phyloP scores from a whole-genome alignment of 2,888 invertebrate species.

The Agrotis puta region DNA sequence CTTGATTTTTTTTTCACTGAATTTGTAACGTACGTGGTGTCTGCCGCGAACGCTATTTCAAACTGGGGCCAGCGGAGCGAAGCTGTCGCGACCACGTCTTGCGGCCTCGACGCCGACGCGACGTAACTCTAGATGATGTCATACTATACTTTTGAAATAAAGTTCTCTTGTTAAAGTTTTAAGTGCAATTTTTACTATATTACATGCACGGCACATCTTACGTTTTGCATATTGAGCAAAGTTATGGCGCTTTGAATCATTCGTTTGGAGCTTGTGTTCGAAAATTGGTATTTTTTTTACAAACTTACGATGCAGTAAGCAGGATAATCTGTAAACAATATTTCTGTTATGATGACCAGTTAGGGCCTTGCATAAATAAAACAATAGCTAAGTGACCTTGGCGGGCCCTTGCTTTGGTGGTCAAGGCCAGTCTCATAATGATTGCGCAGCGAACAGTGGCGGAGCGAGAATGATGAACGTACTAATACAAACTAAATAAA shows the following conservation, averaged over 20 bases:
- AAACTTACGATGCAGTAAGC: slow-evolving; percentile 1
- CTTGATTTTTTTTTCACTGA: slow-evolving; percentile 71
- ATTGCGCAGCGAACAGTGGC: slow-evolving; percentile 5
- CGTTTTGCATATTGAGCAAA: slow-evolving; percentile 28
- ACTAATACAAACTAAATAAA: slow-evolving; percentile 11
- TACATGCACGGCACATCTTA: slow-evolving; percentile 32
- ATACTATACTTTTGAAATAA: slow-evolving; percentile 70
- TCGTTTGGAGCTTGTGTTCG: not conserved
- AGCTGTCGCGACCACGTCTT: slow-evolving; percentile 61
- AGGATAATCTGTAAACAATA: slow-evolving; percentile 17
- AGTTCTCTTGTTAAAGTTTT: slow-evolving; percentile 59
- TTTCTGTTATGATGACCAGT: slow-evolving; percentile 5
- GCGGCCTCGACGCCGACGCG: slow-evolving; percentile 70
- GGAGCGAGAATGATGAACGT: slow-evolving; percentile 8
- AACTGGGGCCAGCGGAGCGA: slow-evolving; percentile 50
- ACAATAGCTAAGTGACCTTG: slow-evolving; percentile 57
- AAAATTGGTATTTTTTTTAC: slow-evolving; percentile 14
- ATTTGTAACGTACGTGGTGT: slow-evolving; percentile 70
- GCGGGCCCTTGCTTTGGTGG: slow-evolving; percentile 42
- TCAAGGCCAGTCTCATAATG: slow-evolving; percentile 50
- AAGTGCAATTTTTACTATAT: slow-evolving; percentile 46
- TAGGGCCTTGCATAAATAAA: slow-evolving; percentile 35
- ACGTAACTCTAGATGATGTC: slow-evolving; percentile 75
- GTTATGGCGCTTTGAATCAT: not conserved
- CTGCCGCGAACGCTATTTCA: slow-evolving; percentile 75